phyloP scores from a whole-genome alignment of 2,113 vertebrate genomes.

The Cynoglossus semilaevis region DNA sequence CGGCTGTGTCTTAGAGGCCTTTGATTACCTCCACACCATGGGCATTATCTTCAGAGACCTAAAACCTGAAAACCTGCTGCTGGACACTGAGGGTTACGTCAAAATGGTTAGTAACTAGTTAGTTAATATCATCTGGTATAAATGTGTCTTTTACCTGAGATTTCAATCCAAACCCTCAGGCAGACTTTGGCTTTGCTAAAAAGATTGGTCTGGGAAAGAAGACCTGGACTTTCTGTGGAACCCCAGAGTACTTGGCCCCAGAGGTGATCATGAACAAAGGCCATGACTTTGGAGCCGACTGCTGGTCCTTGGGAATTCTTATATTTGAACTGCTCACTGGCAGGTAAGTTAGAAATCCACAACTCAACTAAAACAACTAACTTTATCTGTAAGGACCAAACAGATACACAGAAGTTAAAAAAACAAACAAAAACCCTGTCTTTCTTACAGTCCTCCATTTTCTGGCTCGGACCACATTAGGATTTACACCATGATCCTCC shows the following conservation, averaged over 20 bases:
- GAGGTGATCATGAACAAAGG: slow-evolving; percentile 81
- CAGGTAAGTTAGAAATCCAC: slow-evolving; percentile 67
- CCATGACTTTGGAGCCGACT: slow-evolving; percentile 79
- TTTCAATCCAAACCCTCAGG: slow-evolving; percentile 42
- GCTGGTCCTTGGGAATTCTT: slow-evolving; percentile 80
- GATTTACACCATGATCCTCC: slow-evolving; percentile 78
- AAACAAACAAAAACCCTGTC: not conserved
- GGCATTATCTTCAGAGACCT: slow-evolving; percentile 77
- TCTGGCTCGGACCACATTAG: slow-evolving; percentile 76
- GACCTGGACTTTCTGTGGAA: slow-evolving; percentile 82
- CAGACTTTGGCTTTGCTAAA: slow-evolving; percentile 81
- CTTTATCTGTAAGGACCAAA: too few species aligned
- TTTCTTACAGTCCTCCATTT: slow-evolving; percentile 71
- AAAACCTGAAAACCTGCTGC: slow-evolving; percentile 78
- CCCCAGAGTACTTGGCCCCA: slow-evolving; percentile 80
- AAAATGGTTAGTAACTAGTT: slow-evolving; percentile 69
- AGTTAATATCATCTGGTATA: not conserved
- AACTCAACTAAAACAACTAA: not conserved
- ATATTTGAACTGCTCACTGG: slow-evolving; percentile 80
- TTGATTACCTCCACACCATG: slow-evolving; percentile 74
- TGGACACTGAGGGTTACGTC: slow-evolving; percentile 74
- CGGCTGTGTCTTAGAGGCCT: slow-evolving; percentile 77
- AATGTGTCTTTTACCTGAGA: too few species aligned
- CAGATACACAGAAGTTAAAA: too few species aligned
- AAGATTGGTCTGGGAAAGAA: slow-evolving; percentile 77